Evolutionary conservation across 2,888 invertebrate genomes (phyloP).

Genomic region (Pristionchus fissidentatus): DNA sequence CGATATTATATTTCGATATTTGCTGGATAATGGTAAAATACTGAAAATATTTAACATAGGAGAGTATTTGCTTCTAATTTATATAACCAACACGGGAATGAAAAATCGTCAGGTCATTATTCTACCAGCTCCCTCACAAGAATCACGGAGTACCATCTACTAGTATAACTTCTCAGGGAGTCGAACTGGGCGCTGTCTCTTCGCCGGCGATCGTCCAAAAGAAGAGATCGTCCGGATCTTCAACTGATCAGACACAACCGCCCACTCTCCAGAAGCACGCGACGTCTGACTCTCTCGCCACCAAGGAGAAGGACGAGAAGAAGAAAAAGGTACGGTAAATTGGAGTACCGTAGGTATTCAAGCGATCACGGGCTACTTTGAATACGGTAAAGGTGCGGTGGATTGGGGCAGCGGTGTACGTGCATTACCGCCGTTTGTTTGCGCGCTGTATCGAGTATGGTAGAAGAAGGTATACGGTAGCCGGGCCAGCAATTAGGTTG

Average conservation of each 20-base stretch:
- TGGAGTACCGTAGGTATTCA: no score
- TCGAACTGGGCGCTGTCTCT: conserved; percentile 16
- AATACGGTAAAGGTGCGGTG: no score
- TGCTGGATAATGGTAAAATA: no score
- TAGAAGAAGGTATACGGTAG: no score
- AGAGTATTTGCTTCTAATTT: no score
- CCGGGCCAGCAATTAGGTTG: no score
- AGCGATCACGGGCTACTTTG: conserved; percentile 50
- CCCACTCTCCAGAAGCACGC: conserved; percentile 30
- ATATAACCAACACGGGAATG: no score
- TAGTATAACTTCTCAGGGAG: background rate
- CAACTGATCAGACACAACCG: background rate
- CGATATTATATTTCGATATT: no score
- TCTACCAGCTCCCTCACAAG: no score
- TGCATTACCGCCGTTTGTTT: background rate
- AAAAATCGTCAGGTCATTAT: no score
- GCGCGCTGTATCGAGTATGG: background rate
- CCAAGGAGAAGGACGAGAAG: conserved; percentile 41
- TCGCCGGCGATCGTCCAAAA: background rate
- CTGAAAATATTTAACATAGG: background rate
- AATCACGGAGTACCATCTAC: no score
- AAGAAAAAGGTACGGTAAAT: conserved; percentile 47
- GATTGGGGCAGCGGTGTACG: no score
- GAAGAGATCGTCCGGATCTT: background rate
- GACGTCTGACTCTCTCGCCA: background rate